Conservation (phyloP, 2,113 vertebrate genomes). For the Oreocharis arfaki region DNA sequence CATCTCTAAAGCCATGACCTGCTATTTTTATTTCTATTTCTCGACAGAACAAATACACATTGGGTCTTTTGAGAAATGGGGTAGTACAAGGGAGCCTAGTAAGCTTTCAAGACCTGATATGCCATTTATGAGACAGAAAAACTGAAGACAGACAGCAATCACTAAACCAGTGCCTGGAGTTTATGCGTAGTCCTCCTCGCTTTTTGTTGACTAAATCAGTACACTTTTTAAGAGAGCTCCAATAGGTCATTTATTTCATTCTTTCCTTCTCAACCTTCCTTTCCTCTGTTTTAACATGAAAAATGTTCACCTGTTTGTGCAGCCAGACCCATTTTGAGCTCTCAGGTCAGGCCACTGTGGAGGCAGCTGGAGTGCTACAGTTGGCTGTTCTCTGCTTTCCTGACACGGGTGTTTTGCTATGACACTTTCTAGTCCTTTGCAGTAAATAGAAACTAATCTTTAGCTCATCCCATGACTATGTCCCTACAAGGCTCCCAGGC, state of each 20-base stretch:
- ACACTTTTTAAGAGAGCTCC: not conserved
- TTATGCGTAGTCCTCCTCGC: not conserved
- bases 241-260: not conserved
- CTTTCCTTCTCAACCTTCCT: not conserved
- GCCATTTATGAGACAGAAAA: not conserved
- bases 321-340: not conserved
- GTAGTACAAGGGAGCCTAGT: not conserved
- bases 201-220: not conserved
- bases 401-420: not conserved
- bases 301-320: not conserved
- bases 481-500: not conserved
- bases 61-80: not conserved
- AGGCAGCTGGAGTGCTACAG: not conserved
- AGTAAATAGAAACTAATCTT: conserved; percentile 45
- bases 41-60: not conserved
- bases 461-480: not conserved
- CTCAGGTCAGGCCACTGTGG: not conserved
- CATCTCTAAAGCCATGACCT: not conserved
- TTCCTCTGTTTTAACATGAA: not conserved
- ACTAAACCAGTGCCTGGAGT: not conserved
- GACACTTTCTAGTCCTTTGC: not conserved
- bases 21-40: not conserved
- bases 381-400: not conserved
- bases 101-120: not conserved
- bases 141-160: too few relatives aligned